A percentile compares a stretch with the other conserved stretches of the same genome.
Evolutionary conservation across 2,888 invertebrate genomes (phyloP).

Genomic region (Lycia hirtaria): DNA sequence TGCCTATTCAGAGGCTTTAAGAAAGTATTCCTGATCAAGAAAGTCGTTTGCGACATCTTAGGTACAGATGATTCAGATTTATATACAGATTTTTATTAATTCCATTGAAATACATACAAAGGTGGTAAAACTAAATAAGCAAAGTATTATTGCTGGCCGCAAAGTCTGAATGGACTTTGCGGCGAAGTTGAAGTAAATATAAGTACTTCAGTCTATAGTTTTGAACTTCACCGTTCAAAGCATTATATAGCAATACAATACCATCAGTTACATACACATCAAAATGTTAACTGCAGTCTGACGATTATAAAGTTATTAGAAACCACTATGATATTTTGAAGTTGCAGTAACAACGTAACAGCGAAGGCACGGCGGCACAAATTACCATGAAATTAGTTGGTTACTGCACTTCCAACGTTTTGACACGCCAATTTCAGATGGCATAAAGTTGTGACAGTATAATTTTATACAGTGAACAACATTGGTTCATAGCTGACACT

Average conservation of each 20-base stretch:
- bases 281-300: constrained; percentile 12
- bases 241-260: too few species aligned
- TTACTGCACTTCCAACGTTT: constrained; percentile 16
- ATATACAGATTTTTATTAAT: too few species aligned
- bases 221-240: too few species aligned
- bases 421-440: constrained; percentile 29
- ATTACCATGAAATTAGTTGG: constrained; percentile 28
- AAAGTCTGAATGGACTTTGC: too few species aligned
- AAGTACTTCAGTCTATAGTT: too few species aligned
- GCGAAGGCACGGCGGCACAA: constrained; percentile 23
- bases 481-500: too few species aligned
- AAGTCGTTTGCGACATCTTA: too few species aligned
- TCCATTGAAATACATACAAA: too few species aligned
- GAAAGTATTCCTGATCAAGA: background rate
- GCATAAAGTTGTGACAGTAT: constrained; percentile 19
- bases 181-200: too few species aligned
- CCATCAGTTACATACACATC: background rate
- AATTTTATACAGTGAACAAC: background rate
- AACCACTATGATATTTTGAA: constrained; percentile 11
- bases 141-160: too few species aligned
- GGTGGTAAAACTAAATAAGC: too few species aligned
- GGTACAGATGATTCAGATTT: too few species aligned
- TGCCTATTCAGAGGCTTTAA: background rate
- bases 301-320: constrained; percentile 14
- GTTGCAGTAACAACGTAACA: constrained; percentile 12